These are phyloP conservation scores for Brachypteracias leptosomus DNA, from an alignment of 2,113 vertebrate species.

Conservation along the genomic window DNA sequence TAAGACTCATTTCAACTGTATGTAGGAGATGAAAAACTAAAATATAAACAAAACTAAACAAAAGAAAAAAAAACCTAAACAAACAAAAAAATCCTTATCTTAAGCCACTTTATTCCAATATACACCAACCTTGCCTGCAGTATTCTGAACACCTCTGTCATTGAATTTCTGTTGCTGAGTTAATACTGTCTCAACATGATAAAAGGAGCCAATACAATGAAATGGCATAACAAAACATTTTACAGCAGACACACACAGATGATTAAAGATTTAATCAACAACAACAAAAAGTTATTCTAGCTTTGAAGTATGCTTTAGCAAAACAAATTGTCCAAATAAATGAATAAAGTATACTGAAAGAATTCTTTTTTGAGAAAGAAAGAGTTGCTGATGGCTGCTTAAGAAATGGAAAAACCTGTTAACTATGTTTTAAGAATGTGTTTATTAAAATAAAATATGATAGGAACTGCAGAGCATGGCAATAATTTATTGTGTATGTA, in stretches of 20 bases:
- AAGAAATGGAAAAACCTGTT: constrained; percentile 25
- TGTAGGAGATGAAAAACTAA: not conserved
- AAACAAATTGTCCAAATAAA: constrained; percentile 50
- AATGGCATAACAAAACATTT: constrained; percentile 60
- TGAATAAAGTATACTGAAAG: constrained; percentile 31
- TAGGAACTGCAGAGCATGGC: constrained; percentile 5
- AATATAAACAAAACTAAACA: not conserved
- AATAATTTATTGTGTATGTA: constrained; percentile 43
- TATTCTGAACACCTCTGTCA: constrained; percentile 23
- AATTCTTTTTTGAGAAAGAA: constrained; percentile 26
- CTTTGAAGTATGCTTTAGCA: constrained; percentile 57
- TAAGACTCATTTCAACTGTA: constrained; percentile 5
- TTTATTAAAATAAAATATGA: constrained; percentile 57
- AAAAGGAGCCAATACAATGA: constrained; percentile 45
- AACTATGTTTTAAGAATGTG: constrained; percentile 45
- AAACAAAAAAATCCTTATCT: not conserved
- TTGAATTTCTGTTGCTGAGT: constrained; percentile 59
- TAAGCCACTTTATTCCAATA: not conserved
- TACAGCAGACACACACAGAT: constrained; percentile 32
- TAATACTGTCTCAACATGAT: constrained; percentile 56
- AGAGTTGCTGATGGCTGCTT: not conserved
- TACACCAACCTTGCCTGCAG: not conserved
- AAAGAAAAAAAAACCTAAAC: not conserved
- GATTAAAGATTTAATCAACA: constrained; percentile 65
- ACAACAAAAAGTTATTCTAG: constrained; percentile 52